Base-by-base conservation (phyloP, 1,140 invertebrate species). In the Linepithema humile region DNA sequence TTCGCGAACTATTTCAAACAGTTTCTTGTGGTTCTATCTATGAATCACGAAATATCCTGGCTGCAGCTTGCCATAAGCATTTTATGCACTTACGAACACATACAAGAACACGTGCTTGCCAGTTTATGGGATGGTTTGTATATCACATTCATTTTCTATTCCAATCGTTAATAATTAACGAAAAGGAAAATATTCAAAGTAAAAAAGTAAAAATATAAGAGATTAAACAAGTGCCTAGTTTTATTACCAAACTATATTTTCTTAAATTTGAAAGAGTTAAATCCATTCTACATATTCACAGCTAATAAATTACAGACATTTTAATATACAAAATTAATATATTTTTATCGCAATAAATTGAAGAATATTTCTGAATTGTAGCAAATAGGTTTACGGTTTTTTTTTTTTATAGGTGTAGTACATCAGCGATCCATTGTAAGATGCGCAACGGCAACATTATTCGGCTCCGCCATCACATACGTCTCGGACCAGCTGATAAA, bases 91-190 rank as follows among this genome's bases (percentile, higher is more conserved):
- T 92, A 93, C 23, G 92, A 93, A 0, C 91, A 94, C 43, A 91
- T 95, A n/a, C 95, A 96, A 65, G 95, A 96, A 70, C 90, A 95
- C 7, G 94, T 96, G 62, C 91, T 97, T 67, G 94, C 95, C 74
- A 95, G 96, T 82, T 93, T 97, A 23, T 97, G 96, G 96, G 96
- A 97, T 92, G 96, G 96, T 96, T 88, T 35, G 77, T 85, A 15
- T 43, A 4, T 62, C 6, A 74, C 62, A 17, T 73, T 17, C 38
- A 17, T 48, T 32, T 83, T 17, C 26, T 80, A 53, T 55, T 60
- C 77, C 23, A 74, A 48, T 72, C 23, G 32, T 65, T 64, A 48
- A 57, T 67, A 59, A 23, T 60, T 62, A 69, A 6, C 55, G 38
- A 7, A 57, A 69, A 38, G 60, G 45, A 35, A 10, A 62, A 32